Evolutionary conservation across 2,113 vertebrate genomes (phyloP), one percentile per base, ranked within the genome.

Genomic region (Datnioides undecimradiatus): DNA sequence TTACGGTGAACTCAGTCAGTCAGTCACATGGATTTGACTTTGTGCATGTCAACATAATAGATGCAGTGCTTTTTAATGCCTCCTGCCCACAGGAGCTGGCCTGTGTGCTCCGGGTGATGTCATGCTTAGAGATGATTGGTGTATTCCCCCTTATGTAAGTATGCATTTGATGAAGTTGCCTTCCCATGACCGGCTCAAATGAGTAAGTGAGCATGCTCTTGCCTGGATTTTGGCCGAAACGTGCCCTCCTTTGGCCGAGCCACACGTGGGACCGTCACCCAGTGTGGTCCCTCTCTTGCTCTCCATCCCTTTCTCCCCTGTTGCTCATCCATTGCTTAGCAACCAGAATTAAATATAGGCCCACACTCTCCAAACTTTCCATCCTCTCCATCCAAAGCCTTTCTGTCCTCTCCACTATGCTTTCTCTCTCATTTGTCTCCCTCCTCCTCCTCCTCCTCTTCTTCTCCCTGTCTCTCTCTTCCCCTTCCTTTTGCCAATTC

Each of bases 331-430:
- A 94, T 95, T 85, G 90, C 94, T 73, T 59, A 76, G 94, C 82
- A 87, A 94, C 93, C 71, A 48, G 84, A 87, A 94, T 95, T 95
- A 95, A 95, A 95, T 94, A 95, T 95, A 95, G 93, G 85, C 83
- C 83, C 62, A 52, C 86, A 77, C 92, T 90, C 89, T 92, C 80
- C 80, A 90, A 91, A 94, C 88, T 95, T 95, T 95, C 94, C 94
- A 79, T 93, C 91, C 79, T 88, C 87, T 92, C 83, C 79, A 88
- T 94, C 93, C 92, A 94, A 91, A 90, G 86, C 82, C 80, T 87
- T 88, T 91, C 90, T 91, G 83, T 91, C 92, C 69, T 84, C 85
- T 74, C 70, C 34, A 33, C 82, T 65, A 27, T 79, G 55, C 63
- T 54, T 52, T 83, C 49, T 40, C 66, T 69, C 76, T 68, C 54